Conservation (phyloP, 2,888 invertebrate genomes). For the Nephrocerus scutellatus region DNA sequence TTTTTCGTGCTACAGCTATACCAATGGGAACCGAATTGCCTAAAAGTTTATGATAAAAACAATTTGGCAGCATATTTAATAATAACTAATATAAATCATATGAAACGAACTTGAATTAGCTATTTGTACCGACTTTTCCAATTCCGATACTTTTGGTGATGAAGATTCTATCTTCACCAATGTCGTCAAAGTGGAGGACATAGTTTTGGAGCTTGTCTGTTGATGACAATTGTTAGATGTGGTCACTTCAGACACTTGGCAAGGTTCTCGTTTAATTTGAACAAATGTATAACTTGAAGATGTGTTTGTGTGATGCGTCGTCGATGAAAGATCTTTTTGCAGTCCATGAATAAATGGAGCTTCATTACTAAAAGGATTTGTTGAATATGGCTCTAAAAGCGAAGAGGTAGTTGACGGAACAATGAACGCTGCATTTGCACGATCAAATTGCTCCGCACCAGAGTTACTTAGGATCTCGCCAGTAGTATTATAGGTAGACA, state of each 20-base stretch:
- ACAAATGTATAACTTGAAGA: constrained; percentile 38
- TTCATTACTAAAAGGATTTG: too few relatives aligned
- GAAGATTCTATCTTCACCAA: constrained; percentile 46
- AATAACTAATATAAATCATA: neutral
- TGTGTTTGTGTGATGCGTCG: too few relatives aligned
- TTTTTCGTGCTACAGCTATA: constrained; percentile 75
- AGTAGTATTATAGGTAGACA: too few relatives aligned
- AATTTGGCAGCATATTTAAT: too few relatives aligned
- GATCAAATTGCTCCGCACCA: too few relatives aligned
- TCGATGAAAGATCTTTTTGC: too few relatives aligned
- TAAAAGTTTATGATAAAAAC: constrained; percentile 26
- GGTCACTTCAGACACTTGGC: constrained; percentile 47
- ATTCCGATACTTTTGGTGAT: constrained; percentile 42
- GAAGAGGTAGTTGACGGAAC: too few relatives aligned
- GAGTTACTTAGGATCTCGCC: too few relatives aligned
- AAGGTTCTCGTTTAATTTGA: constrained; percentile 47
- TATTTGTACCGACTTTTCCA: constrained; percentile 33
- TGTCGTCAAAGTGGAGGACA: constrained; percentile 42
- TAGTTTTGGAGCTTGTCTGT: constrained; percentile 36
- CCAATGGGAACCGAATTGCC: constrained; percentile 69
- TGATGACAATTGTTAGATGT: constrained; percentile 44
- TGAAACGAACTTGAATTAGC: constrained; percentile 30
- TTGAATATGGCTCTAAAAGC: too few relatives aligned
- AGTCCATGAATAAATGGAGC: too few relatives aligned
- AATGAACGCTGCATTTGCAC: too few relatives aligned